Base-by-base conservation (phyloP, 2,113 vertebrate species). In the Hydrochoerus hydrochaeris region DNA sequence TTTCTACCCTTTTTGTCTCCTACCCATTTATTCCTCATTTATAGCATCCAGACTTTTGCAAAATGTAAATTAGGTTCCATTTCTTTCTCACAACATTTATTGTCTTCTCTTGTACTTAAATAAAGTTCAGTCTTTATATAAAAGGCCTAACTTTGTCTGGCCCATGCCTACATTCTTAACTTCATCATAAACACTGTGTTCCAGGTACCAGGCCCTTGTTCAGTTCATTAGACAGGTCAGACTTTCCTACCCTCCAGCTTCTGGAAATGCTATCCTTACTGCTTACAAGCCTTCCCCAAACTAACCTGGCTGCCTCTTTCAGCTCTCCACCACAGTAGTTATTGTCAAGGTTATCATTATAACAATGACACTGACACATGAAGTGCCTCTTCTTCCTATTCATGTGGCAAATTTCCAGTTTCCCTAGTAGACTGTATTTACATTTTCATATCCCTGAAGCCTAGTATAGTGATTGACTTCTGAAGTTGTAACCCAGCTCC, bases 351-450 rank as follows among this genome's bases (percentile, higher is more conserved):
- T 93, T 83, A 78, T 13, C 67, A 87, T 3, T 81, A 28, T 94
- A 87, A 91, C 5, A 82, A 52, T 77, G 78, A 85, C 20, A 46
- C 52, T 85, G 49, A 91, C 19, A 54, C 62, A 73, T n/a, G 32
- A 84, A 86, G 62, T 30, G 49, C 8, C 49, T 95, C 65, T 77
- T 86, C 67, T 85, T 94, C 80, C 41, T 86, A 22, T 86, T 88
- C 24, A 1, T 90, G 57, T 1, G 71, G 41, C 58, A 90, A 84
- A 90, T 52, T 92, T 97, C 38, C 67, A 65, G 75, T 91, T 95
- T 97, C 17, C 28, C 20, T 85, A n/a, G 28, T 52, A 49, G 52
- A 80, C 20, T 44, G 13, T 78, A 87, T 49, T 44, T 75, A 30
- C 26, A 65, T 67, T 26, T 96, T 90, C 46, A 57, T 77, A 62